Evolutionary conservation across 2,797 vertebrate species (phyloP), one percentile per base, ranked within the genome.

Genomic region (Mustela erminea): DNA sequence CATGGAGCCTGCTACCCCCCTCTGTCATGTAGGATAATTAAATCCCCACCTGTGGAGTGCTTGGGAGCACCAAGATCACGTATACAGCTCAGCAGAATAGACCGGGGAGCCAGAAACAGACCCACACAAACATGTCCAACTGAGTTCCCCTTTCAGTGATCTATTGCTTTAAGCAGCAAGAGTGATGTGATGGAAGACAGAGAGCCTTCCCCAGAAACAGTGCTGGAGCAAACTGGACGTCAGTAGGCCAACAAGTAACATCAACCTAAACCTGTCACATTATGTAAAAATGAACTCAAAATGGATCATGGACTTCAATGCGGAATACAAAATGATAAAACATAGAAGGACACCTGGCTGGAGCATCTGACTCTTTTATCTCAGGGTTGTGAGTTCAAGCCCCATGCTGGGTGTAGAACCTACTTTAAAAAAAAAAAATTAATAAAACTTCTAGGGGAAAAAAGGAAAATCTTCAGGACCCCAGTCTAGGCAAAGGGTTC

Each of bases 121-220:
- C 0, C 41, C 32, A 29, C 13, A 62, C 54, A 43, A 64, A 84
- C 4, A n/a, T 11, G 29, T 35, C 66, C n/a, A 74, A 29, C 35
- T 70, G 32, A 64, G 15, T 62, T 35, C 32, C 8, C 15, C 8
- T 87, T 29, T n/a, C 35, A 66, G 58, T 3, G n/a, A 15, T 29
- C 49, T 85, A 91, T 66, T 74, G 72, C 17, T 64, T 93, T 86
- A 72, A 93, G 46, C 13, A 95, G 18, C 41, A 78, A 93, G 93
- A 54, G 9, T 11, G 38, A 72, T 29, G 23, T 13, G 20, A 23
- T 32, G 41, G 15, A 93, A 32, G 13, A 72, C 38, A 38, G 20
- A 7, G 3, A 74, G 12, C 3, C 56, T 92, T 87, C 46, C 74
- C 27, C 90, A 35, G 82, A 52, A 81, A 87, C 13, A 27, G 27